Conservation (phyloP, 2,797 vertebrate genomes). For the Pyrocephalus nanus region DNA sequence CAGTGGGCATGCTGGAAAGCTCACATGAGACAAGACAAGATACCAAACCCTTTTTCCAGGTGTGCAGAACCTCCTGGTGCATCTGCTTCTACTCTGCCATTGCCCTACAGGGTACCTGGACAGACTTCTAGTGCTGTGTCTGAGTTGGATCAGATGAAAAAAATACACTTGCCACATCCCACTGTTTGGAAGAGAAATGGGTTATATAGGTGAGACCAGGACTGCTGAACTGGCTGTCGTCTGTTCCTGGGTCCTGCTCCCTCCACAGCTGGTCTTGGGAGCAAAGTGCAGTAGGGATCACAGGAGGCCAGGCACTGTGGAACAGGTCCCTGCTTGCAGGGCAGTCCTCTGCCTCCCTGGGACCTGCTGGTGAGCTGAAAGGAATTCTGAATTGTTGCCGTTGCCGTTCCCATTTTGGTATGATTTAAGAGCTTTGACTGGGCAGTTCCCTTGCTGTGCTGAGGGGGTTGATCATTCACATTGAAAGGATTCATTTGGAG, state of each 20-base stretch:
- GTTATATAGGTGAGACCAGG: background rate
- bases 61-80: background rate
- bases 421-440: background rate
- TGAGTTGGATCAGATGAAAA: background rate
- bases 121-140: background rate
- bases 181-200: background rate
- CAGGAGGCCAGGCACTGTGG: background rate
- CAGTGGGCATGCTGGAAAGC: background rate
- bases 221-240: background rate
- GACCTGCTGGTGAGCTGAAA: background rate
- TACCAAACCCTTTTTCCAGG: background rate
- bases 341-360: background rate
- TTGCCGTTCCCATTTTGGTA: background rate
- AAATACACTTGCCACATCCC: background rate
- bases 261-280: background rate
- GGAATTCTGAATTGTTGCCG: background rate
- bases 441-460: background rate
- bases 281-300: background rate
- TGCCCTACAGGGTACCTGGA: background rate
- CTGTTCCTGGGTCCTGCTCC: background rate
- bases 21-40: background rate
- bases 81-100: background rate
- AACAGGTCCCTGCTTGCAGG: background rate
- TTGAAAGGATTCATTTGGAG: slow-evolving; percentile 32
- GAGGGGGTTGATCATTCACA: background rate